Evolutionary conservation across 1,140 invertebrate species (phyloP), one percentile per base, ranked within the genome.

Genomic region (Lasaia peninsularis): DNA sequence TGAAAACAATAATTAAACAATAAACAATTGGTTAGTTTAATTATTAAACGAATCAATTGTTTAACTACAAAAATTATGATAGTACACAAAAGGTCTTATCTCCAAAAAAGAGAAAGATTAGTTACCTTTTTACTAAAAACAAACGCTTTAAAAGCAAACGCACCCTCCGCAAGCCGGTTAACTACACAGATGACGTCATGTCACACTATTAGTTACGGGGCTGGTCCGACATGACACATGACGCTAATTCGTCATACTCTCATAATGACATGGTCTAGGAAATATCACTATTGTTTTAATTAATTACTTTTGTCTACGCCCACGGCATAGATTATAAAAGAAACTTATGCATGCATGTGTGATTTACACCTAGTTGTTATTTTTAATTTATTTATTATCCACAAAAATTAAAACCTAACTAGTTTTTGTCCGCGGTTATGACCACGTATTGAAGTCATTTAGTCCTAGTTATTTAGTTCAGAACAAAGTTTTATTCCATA

Each of bases 221-320:
- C 52, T 57, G 44, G 71, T 21, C 63, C 61, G 67, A 69, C 72
- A 67, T 76, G 76, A 77, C 71, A 69, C 65, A 80, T 80, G 69
- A 60, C 50, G 61, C 59, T 64, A 72, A 80, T 80, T 68, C 72
- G 71, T 77, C 76, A 77, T 66, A 75, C 71, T 63, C 35, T 31
- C 53, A 48, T 56, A 48, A 56, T 33, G 53, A 9, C 35, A 16
- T 37, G 37, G 0, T 31, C 31, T 56, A 56, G 53, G 37, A 56
- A 56, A 56, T 48, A 21, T 21, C 35, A 56, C 35, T 44, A 56
- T 78, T 74, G 73, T 75, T 73, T 78, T 71, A 75, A 62, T 73
- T 77, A 63, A 77, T 77, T 75, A 77, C 60, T 60, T 11, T n/a
- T 21, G 44, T 21, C 20, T 57, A 58, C 70, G 68, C 72, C 60